Evolutionary conservation across 1,140 invertebrate genomes (phyloP), one percentile per base, ranked within the genome.

Genomic region (Spodoptera frugiperda): DNA sequence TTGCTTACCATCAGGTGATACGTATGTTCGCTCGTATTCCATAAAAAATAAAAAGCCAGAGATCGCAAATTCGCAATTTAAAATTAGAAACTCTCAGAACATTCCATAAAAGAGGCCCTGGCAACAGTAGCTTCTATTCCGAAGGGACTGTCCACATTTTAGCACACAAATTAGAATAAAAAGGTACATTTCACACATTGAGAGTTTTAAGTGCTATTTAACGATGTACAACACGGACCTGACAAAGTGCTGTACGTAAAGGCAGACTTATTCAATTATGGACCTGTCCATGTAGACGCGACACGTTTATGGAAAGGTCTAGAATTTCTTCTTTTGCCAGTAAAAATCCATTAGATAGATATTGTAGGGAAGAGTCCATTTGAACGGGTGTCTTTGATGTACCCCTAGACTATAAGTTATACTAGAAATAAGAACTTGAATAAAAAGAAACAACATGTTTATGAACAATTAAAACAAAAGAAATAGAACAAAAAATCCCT

Each of bases 181-280:
- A 73, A 17, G 39, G 15, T 12, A 11, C 2, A 48, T 19, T 21
- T 21, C n/a, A 21, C 17, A 19, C 15, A 44, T 59, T 9, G 11
- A 48, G 5, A 71, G 70, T 59, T 48, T 61, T 61, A 49, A 73
- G 71, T 73, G 71, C 55, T 59, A 59, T 73, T 73, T 44, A 61
- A 19, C 21, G 1, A 14, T 0, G 54, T 21, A 59, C 19, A 67
- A 49, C 63, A 49, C n/a, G 19, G 11, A 25, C 17, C 39, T 61
- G 71, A 12, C 49, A 71, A 46, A 73, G 71, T 61, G 71, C 44
- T 46, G 12, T 21, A 57, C 14, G 67, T 59, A 61, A 73, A 73
- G 15, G 71, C 1, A 73, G 21, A 46, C 55, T 73, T 61, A 59
- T 61, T 73, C 55, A 59, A 73, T 73, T 73, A 73, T n/a, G n/a